Base-by-base conservation (phyloP, 1,140 invertebrate species). In the Ganaspis sp. region DNA sequence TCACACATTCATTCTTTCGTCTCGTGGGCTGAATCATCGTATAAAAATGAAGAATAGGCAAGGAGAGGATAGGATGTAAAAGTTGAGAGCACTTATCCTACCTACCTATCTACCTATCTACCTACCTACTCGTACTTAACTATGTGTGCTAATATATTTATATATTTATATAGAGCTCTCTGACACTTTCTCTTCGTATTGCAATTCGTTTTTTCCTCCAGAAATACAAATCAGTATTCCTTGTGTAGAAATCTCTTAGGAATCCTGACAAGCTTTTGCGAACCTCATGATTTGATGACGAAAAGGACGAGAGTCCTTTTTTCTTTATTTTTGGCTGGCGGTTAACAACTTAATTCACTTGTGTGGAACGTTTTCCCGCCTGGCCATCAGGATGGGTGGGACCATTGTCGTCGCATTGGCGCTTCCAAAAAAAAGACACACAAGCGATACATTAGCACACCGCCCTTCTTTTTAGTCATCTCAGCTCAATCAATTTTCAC, bases 351-450 rank as follows among this genome's bases (percentile, higher is more conserved):
- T 64, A 5, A 64, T 81, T 88, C 80, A 87, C 78, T 88, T 86
- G 84, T 81, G 84, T 80, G 81, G 86, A 83, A 84, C 85, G 86
- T 78, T 87, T 86, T 81, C 81, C 81, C 82, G 81, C 73, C 82
- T 87, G 85, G 74, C 82, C 81, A 81, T 79, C 85, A 81, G 83
- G 72, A 72, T 84, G 73, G 84, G 76, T 81, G 83, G 85, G 70
- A 76, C 85, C 84, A 84, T 86, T 85, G 76, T 81, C 84, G 81
- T 87, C 87, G 80, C 86, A 87, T 86, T 88, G 86, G 85, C 86
- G 85, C 87, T 88, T 90, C 85, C 87, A 87, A 89, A 89, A 88
- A 80, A 89, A 88, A 86, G 80, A 90, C 83, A 87, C 87, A 89
- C n/a, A 84, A 90, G 84, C 86, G 85, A 85, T 83, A 90, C 87